phyloP scores from a whole-genome alignment of 2,888 invertebrate genomes.

The Stenodema calcarata region DNA sequence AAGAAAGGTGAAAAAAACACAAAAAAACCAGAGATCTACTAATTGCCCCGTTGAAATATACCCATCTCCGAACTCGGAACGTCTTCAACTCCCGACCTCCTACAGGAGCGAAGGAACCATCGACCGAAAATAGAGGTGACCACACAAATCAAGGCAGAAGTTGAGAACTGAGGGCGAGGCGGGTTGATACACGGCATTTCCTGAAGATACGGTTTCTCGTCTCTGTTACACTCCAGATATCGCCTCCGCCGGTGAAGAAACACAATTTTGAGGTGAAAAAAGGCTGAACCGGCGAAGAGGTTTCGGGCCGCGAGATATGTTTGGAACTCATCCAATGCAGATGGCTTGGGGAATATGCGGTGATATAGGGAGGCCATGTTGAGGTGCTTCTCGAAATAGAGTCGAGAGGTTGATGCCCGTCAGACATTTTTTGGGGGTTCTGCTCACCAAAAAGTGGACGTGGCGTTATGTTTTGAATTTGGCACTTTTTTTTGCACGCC shows the following conservation, averaged over 20 bases:
- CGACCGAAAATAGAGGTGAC: background rate
- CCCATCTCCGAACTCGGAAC: background rate
- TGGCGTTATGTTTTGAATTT: too few relatives aligned
- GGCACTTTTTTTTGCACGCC: too few relatives aligned
- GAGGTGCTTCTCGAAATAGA: constrained; percentile 4
- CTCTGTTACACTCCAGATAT: background rate
- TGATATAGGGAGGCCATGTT: constrained; percentile 33
- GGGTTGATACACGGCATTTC: background rate
- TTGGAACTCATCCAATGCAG: constrained; percentile 22
- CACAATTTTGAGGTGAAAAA: background rate
- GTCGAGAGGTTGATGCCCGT: constrained; percentile 15
- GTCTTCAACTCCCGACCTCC: background rate
- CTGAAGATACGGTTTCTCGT: background rate
- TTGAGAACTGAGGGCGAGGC: background rate
- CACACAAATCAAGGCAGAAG: background rate
- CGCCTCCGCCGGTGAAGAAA: background rate
- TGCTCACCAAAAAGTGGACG: too few relatives aligned
- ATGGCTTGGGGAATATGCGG: constrained; percentile 27
- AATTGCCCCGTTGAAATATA: background rate
- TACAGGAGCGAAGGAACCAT: background rate
- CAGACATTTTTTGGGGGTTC: background rate
- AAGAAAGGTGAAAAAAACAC: too few relatives aligned
- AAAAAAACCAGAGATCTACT: background rate
- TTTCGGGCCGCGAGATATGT: background rate
- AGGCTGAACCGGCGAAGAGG: background rate